These are phyloP conservation scores for Atractosteus spatula DNA, from an alignment of 2,113 vertebrate genomes.

Conservation along the genomic window DNA sequence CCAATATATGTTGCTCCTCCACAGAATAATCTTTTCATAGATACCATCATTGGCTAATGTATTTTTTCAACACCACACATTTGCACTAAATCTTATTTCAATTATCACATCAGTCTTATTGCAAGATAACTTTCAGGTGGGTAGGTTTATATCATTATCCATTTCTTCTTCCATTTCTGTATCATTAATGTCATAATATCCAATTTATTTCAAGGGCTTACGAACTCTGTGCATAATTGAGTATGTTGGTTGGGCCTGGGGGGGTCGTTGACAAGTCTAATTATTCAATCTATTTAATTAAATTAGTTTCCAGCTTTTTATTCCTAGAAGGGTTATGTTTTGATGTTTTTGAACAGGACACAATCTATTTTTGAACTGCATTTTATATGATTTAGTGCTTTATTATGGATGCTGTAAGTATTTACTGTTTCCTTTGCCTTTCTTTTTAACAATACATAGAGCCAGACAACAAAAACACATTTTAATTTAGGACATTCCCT, in stretches of 20 bases:
- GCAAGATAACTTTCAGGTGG: neutral
- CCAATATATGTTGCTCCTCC: no score
- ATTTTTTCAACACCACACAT: no score
- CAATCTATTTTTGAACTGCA: neutral
- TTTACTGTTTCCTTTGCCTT: no score
- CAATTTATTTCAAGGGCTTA: conserved; percentile 21
- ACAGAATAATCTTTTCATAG: no score
- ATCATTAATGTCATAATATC: neutral
- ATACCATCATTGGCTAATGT: no score
- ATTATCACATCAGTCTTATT: neutral
- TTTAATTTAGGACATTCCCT: no score
- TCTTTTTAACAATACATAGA: no score
- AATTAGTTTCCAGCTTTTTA: conserved; percentile 27
- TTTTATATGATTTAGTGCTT: no score
- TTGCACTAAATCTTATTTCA: neutral
- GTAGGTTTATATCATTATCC: neutral
- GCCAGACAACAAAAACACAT: no score
- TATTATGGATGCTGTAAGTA: no score
- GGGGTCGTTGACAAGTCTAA: conserved; percentile 24
- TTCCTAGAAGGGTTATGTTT: conserved; percentile 33
- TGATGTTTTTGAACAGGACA: conserved; percentile 21
- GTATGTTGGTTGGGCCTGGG: neutral
- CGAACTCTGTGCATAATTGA: neutral
- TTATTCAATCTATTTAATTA: conserved; percentile 24
- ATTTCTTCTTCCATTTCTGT: neutral